These are phyloP conservation scores for Paratrypauchen microcephalus DNA, from an alignment of 2,797 vertebrate genomes.

Conservation along the genomic window DNA sequence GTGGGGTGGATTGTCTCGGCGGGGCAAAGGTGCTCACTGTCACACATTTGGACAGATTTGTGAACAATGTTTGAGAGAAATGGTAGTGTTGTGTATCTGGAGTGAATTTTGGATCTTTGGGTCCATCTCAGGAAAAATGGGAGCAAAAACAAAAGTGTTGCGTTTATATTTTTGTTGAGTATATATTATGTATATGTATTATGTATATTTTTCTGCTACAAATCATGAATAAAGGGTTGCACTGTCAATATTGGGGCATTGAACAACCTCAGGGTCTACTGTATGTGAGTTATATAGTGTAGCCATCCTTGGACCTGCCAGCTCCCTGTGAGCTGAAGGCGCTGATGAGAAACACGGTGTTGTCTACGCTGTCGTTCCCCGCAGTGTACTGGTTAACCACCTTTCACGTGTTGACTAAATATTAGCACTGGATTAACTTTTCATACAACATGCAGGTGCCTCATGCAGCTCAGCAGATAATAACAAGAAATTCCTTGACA, in stretches of 20 bases:
- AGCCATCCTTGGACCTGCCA: neutral
- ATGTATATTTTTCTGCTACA: neutral
- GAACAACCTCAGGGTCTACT: neutral
- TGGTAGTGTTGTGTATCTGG: too few relatives aligned
- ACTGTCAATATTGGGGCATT: neutral
- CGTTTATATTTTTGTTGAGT: too few relatives aligned
- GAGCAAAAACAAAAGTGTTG: too few relatives aligned
- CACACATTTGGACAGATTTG: too few relatives aligned
- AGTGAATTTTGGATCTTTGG: too few relatives aligned
- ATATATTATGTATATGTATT: too few relatives aligned
- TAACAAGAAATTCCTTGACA: neutral
- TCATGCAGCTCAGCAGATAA: neutral
- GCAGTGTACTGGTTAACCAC: conserved; percentile 47
- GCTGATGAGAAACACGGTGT: conserved; percentile 51
- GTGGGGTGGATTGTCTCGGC: too few relatives aligned
- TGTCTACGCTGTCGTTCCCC: conserved; percentile 56
- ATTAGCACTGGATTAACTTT: conserved; percentile 52
- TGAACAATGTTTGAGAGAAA: too few relatives aligned
- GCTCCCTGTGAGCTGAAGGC: conserved; percentile 48
- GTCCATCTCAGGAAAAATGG: too few relatives aligned
- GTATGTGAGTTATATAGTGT: neutral
- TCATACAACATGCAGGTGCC: conserved; percentile 12
- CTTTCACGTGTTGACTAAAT: conserved; percentile 56
- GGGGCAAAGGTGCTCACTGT: too few relatives aligned
- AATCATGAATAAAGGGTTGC: neutral